Conservation (phyloP, 2,113 vertebrate species). For the Jacana jacana region DNA sequence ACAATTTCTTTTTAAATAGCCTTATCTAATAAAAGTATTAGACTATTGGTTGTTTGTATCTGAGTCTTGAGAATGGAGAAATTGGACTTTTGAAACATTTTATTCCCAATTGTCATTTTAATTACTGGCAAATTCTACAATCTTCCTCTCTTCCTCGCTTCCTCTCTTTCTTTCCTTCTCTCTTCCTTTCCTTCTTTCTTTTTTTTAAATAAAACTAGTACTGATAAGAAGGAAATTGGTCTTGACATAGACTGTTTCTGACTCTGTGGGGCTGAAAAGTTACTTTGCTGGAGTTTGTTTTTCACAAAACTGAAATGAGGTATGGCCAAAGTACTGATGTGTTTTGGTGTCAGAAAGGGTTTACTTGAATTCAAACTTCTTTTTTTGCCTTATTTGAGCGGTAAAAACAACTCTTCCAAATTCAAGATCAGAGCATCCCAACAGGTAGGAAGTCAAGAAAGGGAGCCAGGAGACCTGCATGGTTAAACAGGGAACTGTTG, state of each 20-base stretch:
- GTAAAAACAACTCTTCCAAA: too few species aligned
- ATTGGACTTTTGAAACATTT: background rate
- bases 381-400: background rate
- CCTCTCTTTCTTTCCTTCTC: background rate
- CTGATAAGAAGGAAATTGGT: background rate
- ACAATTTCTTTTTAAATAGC: background rate
- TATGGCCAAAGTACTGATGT: background rate
- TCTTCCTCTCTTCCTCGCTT: background rate
- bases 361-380: background rate
- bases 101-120: background rate
- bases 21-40: background rate
- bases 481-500: too few species aligned
- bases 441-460: too few species aligned
- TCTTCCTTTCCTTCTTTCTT: background rate
- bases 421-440: too few species aligned
- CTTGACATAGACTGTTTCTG: background rate
- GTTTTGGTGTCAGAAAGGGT: background rate
- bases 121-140: background rate
- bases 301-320: background rate
- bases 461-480: too few species aligned
- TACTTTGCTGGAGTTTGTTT: background rate
- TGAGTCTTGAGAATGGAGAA: background rate
- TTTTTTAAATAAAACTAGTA: background rate
- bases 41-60: background rate
- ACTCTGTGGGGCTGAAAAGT: background rate